Evolutionary conservation across 2,113 vertebrate genomes (phyloP).

Genomic region (Bucco capensis): DNA sequence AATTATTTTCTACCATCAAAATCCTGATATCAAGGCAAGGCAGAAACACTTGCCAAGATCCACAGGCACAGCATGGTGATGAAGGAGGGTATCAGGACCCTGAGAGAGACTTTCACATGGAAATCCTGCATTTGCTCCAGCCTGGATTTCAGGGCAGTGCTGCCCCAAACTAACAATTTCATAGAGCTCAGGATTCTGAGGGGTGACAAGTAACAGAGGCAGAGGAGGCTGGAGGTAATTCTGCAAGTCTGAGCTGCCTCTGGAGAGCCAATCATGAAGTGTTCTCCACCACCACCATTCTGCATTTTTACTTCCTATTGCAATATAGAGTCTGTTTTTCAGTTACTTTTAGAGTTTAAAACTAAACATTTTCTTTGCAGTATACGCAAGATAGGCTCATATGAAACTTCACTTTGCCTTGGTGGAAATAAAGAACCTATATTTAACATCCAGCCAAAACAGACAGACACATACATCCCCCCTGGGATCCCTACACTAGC

Average conservation of each 20-base stretch:
- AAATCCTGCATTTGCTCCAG: not conserved
- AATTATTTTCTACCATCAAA: not conserved
- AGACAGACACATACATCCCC: not conserved
- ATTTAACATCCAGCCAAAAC: not conserved
- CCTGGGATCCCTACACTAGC: not conserved
- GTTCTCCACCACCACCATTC: not conserved
- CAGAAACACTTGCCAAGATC: not conserved
- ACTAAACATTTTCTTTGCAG: not conserved
- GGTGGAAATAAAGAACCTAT: not conserved
- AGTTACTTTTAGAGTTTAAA: not conserved
- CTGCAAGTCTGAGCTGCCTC: not conserved
- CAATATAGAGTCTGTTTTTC: not conserved
- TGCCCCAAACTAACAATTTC: not conserved
- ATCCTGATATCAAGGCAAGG: not conserved
- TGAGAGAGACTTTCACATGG: not conserved
- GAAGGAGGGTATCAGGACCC: not conserved
- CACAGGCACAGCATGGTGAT: fast-evolving
- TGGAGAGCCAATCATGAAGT: fast-evolving
- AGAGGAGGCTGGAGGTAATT: not conserved
- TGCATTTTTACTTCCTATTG: not conserved
- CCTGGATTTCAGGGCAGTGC: not conserved
- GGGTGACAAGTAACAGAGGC: not conserved
- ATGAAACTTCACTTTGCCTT: not conserved
- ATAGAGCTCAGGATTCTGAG: not conserved
- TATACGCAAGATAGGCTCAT: not conserved